These are phyloP conservation scores for Drosophila glabriapex DNA, from an alignment of 2,888 invertebrate species.

Conservation along the genomic window DNA sequence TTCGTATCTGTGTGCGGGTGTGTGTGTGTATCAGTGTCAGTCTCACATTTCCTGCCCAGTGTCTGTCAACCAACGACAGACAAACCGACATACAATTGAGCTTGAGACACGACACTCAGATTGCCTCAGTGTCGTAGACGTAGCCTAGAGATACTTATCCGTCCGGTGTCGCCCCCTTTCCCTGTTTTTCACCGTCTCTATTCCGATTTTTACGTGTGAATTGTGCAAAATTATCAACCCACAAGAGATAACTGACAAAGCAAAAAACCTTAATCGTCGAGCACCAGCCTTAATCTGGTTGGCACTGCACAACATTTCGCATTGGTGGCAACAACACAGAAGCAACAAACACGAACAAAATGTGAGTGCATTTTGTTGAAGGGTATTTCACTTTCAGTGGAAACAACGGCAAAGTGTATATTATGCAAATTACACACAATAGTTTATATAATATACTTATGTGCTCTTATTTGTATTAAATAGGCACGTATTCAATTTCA, in stretches of 20 bases:
- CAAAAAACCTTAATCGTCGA: conserved; percentile 23
- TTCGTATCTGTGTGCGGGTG: background rate
- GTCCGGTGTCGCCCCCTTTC: conserved; percentile 36
- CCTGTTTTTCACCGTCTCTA: background rate
- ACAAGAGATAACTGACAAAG: conserved; percentile 9
- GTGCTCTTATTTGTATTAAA: background rate
- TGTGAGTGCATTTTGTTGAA: conserved; percentile 28
- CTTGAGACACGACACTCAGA: conserved; percentile 27
- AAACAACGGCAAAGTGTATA: background rate
- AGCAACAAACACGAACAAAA: conserved; percentile 28
- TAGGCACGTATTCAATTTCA: background rate
- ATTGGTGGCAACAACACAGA: background rate
- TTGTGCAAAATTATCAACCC: conserved; percentile 34
- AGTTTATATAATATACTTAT: background rate
- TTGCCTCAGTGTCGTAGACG: conserved; percentile 3
- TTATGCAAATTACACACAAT: background rate
- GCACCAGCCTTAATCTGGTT: conserved; percentile 14
- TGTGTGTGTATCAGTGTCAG: conserved; percentile 7
- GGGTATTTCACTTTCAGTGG: background rate
- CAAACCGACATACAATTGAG: conserved; percentile 24
- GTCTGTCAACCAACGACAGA: background rate
- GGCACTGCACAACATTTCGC: conserved; percentile 28
- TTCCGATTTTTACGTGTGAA: conserved; percentile 19
- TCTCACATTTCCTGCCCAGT: conserved; percentile 49
- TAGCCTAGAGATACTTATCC: conserved; percentile 28